Base-by-base conservation (phyloP, 2,797 vertebrate genomes). In the Galagoides demidoff region DNA sequence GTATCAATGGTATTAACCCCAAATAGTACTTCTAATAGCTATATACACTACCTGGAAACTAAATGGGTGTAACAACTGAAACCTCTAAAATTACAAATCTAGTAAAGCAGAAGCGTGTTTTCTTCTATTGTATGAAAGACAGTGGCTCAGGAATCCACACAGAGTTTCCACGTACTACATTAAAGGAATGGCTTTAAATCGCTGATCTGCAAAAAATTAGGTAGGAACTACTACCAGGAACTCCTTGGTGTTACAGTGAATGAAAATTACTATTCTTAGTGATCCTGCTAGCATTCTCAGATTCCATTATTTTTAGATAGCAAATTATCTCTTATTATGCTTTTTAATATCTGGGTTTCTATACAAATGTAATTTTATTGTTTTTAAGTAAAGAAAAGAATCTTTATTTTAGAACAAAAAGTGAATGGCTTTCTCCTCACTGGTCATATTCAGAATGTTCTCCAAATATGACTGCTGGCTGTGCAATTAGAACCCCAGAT, bases 11-110 rank as follows among this genome's bases (percentile, higher is more conserved):
- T 20, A 86, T 82, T 39, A 94, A 57, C 12, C 85, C 71, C 87
- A 95, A 89, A 93, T 57, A 70, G 17, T 74, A 76, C 70, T 64
- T 64, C 4, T 34, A 95, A 88, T 61, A 85, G 96, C 78, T 92
- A 86, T 1, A 79, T 39, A 92, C 57, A 8, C 19, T 77, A 73
- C 39, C 66, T 91, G 31, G 64, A 95, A 92, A 95, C 39, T 79
- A 45, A 82, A 14, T 77, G 83, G 81, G 34, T 55, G 64, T 64
- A 90, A 87, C 23, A 94, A 39, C 64, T 86, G 14, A 86, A 94
- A 66, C 88, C 63, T 31, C n/a, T 7, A 23, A 68, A 87, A 81
- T 52, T 92, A 39, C 59, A 95, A 85, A 61, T 81, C 55, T 7
- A 94, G 13, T 27, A 86, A 84, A 92, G 31, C n/a, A 76, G 88